Base-by-base conservation (phyloP, 2,113 vertebrate species). In the Pungitius pungitius region DNA sequence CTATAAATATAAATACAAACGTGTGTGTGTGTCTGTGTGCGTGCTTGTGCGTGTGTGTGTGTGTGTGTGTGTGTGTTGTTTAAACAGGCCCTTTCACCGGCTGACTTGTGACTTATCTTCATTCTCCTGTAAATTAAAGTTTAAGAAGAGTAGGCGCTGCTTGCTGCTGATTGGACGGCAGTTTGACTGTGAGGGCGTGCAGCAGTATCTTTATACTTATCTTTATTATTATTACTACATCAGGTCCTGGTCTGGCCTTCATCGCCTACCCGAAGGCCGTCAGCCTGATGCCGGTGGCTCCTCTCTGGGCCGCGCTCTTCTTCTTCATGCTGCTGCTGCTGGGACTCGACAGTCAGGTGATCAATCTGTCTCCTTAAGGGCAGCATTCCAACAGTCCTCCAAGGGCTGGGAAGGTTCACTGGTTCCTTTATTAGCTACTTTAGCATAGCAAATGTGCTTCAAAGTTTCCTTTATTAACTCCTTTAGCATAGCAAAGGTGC, bases 281-380 rank as follows among this genome's bases (percentile, higher is more conserved):
- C 40, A 92, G 92, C 6, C 78, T 95, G 90, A 95, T 95, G 94
- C 94, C 94, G 0, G 91, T 93, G 81, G 93, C 94, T 8, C 94
- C 94, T 0, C 75, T 95, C 13, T 95, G 94, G 94, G 93, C 94
- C 2, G 92, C 92, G 8, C 93, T 95, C 40, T 95, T 95, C 90
- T 95, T 95, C 90, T 92, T 95, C 87, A 95, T 95, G 94, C 85
- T 95, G 69, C 90, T 95, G 58, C 82, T 95, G 67, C 91, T 95
- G 17, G 94, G 94, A 8, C 83, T 95, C 3, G 94, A 94, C 88
- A 95, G 94, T 82, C 94, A 95, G 94, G 94, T 95, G 62, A 57
- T 1, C 14, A 22, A 3, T 9, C 1, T 24, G 24, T 4, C 6
- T 20, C 27, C 33, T 35, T 30, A 30, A 30, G 30, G 30, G 30